A percentile compares a stretch with the other conserved stretches of the same genome.
Conservation (phyloP, 92 coral and sea anemone genomes). For the Paragorgia papillata region DNA sequence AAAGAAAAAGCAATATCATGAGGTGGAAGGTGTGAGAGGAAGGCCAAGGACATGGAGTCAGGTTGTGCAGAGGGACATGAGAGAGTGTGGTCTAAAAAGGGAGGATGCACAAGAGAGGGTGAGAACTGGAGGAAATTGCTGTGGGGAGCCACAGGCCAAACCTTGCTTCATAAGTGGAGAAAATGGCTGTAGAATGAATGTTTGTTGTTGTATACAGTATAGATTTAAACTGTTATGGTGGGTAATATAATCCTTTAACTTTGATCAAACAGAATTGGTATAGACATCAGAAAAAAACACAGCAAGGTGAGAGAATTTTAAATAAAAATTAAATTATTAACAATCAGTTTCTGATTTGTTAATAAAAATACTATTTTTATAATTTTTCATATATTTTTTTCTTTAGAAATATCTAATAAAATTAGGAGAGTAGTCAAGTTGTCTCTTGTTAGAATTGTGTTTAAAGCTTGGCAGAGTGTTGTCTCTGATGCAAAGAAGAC, state of each 20-base stretch:
- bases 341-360: not conserved
- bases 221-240: not conserved
- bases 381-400: not conserved
- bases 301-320: conserved; percentile 61
- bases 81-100: too few species aligned
- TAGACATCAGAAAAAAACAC: conserved; percentile 70
- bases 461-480: conserved; percentile 86
- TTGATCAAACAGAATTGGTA: conserved; percentile 67
- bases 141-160: too few species aligned
- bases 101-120: too few species aligned
- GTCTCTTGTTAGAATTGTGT: conserved; percentile 81
- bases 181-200: too few species aligned
- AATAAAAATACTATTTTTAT: not conserved
- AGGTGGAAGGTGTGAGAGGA: too few species aligned
- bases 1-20: too few species aligned
- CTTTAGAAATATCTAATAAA: conserved; percentile 69
- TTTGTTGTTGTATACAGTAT: too few species aligned
- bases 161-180: too few species aligned
- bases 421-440: conserved; percentile 74
- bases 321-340: not conserved
- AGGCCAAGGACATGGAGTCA: too few species aligned
- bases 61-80: too few species aligned
- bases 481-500: conserved; percentile 89
- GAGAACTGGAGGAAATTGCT: too few species aligned
- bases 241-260: conserved; percentile 48